Percentiles rank a stretch among this genome's conserved stretches.
phyloP scores from a whole-genome alignment of 2,888 invertebrate species.

The Drosophila ochracea region DNA sequence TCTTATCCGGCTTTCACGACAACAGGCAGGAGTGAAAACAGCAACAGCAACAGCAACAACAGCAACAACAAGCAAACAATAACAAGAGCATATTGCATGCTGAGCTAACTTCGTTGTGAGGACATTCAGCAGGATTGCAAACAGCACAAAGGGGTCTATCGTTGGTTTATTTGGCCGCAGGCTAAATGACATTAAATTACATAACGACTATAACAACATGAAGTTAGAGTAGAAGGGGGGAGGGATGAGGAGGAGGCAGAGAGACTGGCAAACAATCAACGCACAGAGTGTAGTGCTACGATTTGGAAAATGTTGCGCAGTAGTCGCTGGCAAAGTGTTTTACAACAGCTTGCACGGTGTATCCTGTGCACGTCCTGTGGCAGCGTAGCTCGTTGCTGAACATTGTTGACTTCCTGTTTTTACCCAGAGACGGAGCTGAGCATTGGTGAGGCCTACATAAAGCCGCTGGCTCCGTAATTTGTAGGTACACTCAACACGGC shows the following conservation, averaged over 20 bases:
- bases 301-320: slow-evolving; percentile 63
- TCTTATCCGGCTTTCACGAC: slow-evolving; percentile 25
- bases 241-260: slow-evolving; percentile 21
- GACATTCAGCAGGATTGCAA: slow-evolving; percentile 28
- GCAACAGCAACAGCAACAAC: slow-evolving; percentile 5
- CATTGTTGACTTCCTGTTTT: slow-evolving; percentile 78
- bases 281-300: slow-evolving; percentile 40
- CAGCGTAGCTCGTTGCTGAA: slow-evolving; percentile 50
- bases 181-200: slow-evolving; percentile 82
- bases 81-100: slow-evolving; percentile 44
- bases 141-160: slow-evolving; percentile 52
- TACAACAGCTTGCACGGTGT: slow-evolving; percentile 80
- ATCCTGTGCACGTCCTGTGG: slow-evolving; percentile 82
- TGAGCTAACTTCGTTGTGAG: slow-evolving; percentile 31
- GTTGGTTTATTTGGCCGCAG: slow-evolving; percentile 80
- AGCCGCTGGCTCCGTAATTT: slow-evolving; percentile 62
- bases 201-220: slow-evolving; percentile 60
- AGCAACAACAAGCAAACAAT: slow-evolving; percentile 32
- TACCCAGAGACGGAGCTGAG: slow-evolving; percentile 25
- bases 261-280: slow-evolving; percentile 42
- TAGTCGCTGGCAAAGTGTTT: slow-evolving; percentile 71
- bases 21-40: slow-evolving; percentile 10
- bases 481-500: slow-evolving; percentile 66
- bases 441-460: slow-evolving; percentile 43
- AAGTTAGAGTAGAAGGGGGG: slow-evolving; percentile 13